A percentile compares a stretch with the other conserved stretches of the same genome.
Conservation (phyloP, 1,140 invertebrate species). For the Formica selysi region DNA sequence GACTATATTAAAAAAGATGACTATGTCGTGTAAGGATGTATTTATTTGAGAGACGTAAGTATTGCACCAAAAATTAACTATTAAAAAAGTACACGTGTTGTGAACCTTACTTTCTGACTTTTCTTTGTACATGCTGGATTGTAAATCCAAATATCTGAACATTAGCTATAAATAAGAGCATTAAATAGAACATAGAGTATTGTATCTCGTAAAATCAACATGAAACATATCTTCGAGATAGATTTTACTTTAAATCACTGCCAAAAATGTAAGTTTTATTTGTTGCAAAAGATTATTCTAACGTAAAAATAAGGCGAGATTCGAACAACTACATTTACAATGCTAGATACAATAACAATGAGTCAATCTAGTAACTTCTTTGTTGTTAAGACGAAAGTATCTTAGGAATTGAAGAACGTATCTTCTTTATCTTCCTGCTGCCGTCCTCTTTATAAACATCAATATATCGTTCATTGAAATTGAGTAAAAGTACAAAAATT, state of each 20-base stretch:
- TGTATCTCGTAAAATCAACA: slow-evolving; percentile 34
- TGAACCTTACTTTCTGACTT: too few relatives aligned
- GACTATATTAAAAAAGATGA: too few relatives aligned
- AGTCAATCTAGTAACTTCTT: neutral
- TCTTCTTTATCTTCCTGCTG: neutral
- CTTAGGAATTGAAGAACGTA: neutral
- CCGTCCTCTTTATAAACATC: neutral
- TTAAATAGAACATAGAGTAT: slow-evolving; percentile 55
- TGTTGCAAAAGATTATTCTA: neutral
- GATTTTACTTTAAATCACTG: slow-evolving; percentile 19
- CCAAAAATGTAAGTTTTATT: neutral
- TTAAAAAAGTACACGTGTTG: too few relatives aligned
- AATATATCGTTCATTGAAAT: slow-evolving; percentile 3
- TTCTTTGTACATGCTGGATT: slow-evolving; percentile 5
- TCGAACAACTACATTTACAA: neutral
- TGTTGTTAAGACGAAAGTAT: neutral
- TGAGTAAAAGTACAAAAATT: slow-evolving; percentile 64
- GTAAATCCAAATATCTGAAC: slow-evolving; percentile 62
- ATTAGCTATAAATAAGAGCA: neutral
- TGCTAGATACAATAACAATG: neutral
- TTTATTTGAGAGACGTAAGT: too few relatives aligned
- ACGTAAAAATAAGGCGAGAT: neutral
- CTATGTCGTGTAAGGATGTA: too few relatives aligned
- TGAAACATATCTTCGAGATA: neutral
- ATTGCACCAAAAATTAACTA: too few relatives aligned